Conservation (phyloP, 2,888 invertebrate genomes). For the Isotomurus palustris region DNA sequence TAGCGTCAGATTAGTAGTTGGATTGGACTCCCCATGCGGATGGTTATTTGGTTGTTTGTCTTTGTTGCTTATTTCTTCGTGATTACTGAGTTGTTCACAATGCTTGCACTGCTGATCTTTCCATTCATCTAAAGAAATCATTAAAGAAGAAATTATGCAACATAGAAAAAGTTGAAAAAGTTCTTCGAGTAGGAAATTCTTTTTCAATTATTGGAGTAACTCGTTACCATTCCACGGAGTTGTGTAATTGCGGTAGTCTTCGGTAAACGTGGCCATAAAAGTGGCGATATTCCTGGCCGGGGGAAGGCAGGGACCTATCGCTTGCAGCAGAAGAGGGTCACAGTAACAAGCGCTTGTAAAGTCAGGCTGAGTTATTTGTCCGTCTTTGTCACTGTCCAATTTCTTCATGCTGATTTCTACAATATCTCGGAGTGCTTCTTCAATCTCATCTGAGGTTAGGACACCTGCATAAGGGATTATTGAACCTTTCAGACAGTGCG, state of each 20-base stretch:
- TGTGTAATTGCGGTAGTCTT: slow-evolving; percentile 26
- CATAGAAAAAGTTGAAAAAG: background rate
- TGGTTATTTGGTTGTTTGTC: too few relatives aligned
- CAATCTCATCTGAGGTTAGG: slow-evolving; percentile 21
- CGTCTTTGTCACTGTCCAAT: slow-evolving; percentile 18
- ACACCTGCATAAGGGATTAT: slow-evolving; percentile 22
- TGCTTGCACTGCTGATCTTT: too few relatives aligned
- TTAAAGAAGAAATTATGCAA: background rate
- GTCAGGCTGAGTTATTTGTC: slow-evolving; percentile 27
- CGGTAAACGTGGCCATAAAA: slow-evolving; percentile 29
- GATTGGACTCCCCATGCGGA: too few relatives aligned
- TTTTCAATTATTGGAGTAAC: background rate
- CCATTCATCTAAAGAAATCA: slow-evolving; percentile 9
- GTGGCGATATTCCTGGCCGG: slow-evolving; percentile 25
- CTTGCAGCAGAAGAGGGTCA: slow-evolving; percentile 25
- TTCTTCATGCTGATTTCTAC: slow-evolving; percentile 23
- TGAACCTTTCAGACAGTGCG: slow-evolving; percentile 19
- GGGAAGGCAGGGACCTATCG: slow-evolving; percentile 29
- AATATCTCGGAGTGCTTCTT: slow-evolving; percentile 27
- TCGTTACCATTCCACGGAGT: slow-evolving; percentile 25
- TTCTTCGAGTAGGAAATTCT: background rate
- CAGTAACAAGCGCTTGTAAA: slow-evolving; percentile 15
- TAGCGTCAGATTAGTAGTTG: too few relatives aligned
- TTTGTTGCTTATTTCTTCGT: too few relatives aligned
- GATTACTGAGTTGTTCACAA: too few relatives aligned